Evolutionary conservation across 2,797 vertebrate genomes (phyloP).

Genomic region (Picus viridis): DNA sequence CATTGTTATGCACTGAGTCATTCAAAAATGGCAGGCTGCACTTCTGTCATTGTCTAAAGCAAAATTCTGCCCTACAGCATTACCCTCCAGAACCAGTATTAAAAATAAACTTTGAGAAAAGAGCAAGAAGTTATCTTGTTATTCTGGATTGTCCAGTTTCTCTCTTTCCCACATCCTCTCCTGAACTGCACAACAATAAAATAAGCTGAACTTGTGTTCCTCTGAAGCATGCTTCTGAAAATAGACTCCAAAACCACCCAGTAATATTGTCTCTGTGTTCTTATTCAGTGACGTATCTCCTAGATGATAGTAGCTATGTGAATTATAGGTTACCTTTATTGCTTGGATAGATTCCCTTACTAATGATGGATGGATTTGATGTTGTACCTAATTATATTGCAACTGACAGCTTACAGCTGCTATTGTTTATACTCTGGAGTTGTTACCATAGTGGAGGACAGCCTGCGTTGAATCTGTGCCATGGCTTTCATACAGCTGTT

Average conservation of each 20-base stretch:
- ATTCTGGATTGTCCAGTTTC: not conserved
- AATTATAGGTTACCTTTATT: not conserved
- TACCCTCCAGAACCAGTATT: not conserved
- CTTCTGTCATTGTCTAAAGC: not conserved
- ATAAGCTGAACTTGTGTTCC: not conserved
- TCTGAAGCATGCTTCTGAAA: not conserved
- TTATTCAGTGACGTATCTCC: not conserved
- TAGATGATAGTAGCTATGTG: not conserved
- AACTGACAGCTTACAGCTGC: constrained; percentile 13
- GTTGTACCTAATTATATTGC: not conserved
- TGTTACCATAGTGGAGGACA: not conserved
- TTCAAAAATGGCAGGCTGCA: not conserved
- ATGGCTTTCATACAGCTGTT: not conserved
- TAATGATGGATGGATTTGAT: not conserved
- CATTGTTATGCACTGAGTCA: not conserved
- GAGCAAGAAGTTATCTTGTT: not conserved
- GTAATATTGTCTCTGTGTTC: not conserved
- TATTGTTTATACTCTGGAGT: not conserved
- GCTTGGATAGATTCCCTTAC: not conserved
- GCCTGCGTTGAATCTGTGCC: not conserved
- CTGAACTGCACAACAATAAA: not conserved
- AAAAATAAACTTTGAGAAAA: not conserved
- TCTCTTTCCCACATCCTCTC: not conserved
- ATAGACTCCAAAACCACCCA: not conserved
- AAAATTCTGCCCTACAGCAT: not conserved